Evolutionary conservation across 2,888 invertebrate species (phyloP), one percentile per base, ranked within the genome.

Genomic region (Xestia sexstrigata): DNA sequence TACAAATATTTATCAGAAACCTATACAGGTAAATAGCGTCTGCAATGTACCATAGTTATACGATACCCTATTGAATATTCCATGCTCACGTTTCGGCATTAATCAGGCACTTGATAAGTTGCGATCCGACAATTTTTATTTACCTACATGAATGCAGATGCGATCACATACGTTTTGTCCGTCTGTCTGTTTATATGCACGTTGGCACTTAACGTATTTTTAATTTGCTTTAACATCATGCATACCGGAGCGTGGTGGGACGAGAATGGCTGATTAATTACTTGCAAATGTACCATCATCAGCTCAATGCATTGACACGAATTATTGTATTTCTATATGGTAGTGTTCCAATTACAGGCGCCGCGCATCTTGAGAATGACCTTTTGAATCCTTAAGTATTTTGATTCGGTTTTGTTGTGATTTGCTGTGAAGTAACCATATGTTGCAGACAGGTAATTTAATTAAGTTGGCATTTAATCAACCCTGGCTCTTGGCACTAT

Each of bases 191-290:
- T 75, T 75, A 72, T 71, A 67, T 67, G 70, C 82, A 83, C 74
- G 84, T 79, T 86, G 79, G 76, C 83, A 84, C 88, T 91, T 87
- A 88, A 42, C 76, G 87, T 89, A 86, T 87, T 91, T 89, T 92
- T 90, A 90, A 91, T 92, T 90, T 87, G 82, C 79, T 87, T 72
- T 70, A 82, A 76, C 81, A 81, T 77, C 78, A 79, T 83, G 78
- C 83, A 86, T 88, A 87, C 85, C 73, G 35, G 60, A 67, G 78
- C 81, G 71, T 78, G 52, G 66, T 83, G 85, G 76, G 85, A 83
- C 76, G 76, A 70, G 89, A 89, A 89, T 91, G 69, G 66, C 81
- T 87, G 81, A 90, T 89, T 87, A 90, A 89, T 89, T 89, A 87
- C 79, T 81, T 76, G 82, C 71, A 75, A 78, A 76, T 68, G 81